Base-by-base conservation (phyloP, 2,113 vertebrate species). In the Cottus gobio region DNA sequence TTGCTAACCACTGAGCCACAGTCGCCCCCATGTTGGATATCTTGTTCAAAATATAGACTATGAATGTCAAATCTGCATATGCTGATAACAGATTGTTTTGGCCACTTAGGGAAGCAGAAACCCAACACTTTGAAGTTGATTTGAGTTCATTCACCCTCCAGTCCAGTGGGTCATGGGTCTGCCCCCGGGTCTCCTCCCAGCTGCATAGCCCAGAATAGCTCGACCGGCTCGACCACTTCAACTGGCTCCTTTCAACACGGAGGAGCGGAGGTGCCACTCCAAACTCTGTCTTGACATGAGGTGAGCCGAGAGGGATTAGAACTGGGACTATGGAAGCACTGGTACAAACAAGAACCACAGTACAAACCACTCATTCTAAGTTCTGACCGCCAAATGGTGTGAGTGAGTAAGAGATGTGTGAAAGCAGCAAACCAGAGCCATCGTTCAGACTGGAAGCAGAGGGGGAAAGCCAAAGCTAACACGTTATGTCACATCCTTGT, bases 371-470 rank as follows among this genome's bases (percentile, higher is more conserved):
- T n/a, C n/a, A n/a, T n/a, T n/a, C n/a, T n/a, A n/a, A n/a, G n/a
- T n/a, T n/a, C n/a, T n/a, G n/a, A n/a, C n/a, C 56, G 3, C 3
- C 15, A n/a, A 26, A 5, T 15, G 50, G 69, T 54, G 73, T 54
- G 77, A 72, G 7, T 57, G 62, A 81, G 44, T 72, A 39, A 84
- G n/a, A 61, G 52, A 73, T 50, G 65, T 66, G 81, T 54, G 73
- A 26, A n/a, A 52, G 36, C 76, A 71, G 62, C 62, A 66, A 54
- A 52, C n/a, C 26, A 34, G 20, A 52, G 42, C 75, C 36, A 4
- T 70, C 34, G 5, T 66, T 64, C 57, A 4, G 26, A 64, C 63
- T 78, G 20, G 36, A 69, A 12, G 28, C 12, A 63, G 31, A 22
- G 26, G 26, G 12, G 44, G 39, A 5, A 36, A 64, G 18, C 16